Evolutionary conservation across 1,140 invertebrate species (phyloP).

Genomic region (Thaumatotibia leucotreta): DNA sequence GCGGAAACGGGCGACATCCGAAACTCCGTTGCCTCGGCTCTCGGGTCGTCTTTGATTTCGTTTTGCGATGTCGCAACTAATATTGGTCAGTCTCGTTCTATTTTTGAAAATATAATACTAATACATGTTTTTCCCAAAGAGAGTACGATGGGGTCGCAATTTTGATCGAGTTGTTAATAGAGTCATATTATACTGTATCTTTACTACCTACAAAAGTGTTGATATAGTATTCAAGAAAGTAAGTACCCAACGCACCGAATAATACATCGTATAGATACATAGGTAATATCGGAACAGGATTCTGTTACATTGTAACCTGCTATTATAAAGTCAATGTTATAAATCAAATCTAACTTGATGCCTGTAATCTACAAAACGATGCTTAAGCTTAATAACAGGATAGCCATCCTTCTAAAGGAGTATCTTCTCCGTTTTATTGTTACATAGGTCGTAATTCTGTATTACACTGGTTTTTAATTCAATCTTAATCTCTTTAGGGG

Average conservation of each 20-base stretch:
- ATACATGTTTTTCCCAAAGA: too few relatives aligned
- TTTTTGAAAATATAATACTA: too few relatives aligned
- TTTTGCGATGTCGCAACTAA: background rate
- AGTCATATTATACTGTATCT: too few relatives aligned
- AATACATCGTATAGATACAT: background rate
- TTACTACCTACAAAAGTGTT: too few relatives aligned
- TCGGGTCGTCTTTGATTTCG: background rate
- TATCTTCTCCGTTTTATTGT: background rate
- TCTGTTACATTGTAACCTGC: background rate
- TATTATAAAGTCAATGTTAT: background rate
- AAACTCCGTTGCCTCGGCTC: background rate
- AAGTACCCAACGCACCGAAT: too few relatives aligned
- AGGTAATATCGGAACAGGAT: background rate
- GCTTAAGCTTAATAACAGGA: background rate
- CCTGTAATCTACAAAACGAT: background rate
- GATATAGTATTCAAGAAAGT: too few relatives aligned
- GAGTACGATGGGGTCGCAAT: too few relatives aligned
- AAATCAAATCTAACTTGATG: background rate
- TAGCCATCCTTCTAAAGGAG: background rate
- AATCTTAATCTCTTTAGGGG: background rate
- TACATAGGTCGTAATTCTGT: background rate
- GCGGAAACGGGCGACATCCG: background rate
- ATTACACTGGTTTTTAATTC: background rate
- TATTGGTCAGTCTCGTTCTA: background rate
- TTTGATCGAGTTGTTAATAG: too few relatives aligned